A percentile compares a stretch with the other conserved stretches of the same genome.
phyloP scores from a whole-genome alignment of 2,113 vertebrate genomes.

The Canis aureus region DNA sequence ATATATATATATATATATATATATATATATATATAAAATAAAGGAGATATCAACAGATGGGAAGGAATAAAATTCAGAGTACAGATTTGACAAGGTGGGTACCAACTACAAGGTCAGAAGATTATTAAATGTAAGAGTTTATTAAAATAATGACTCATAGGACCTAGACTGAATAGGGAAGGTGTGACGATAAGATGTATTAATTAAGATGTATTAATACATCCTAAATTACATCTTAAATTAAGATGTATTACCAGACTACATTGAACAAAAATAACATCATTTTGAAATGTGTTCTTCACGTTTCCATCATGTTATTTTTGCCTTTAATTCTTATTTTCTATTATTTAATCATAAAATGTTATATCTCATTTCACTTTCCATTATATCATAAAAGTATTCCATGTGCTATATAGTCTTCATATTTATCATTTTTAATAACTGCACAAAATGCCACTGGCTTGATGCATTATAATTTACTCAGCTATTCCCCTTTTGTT shows the following conservation, averaged over 20 bases:
- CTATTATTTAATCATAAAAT: slow-evolving; percentile 22
- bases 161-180: too few relatives aligned
- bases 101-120: too few relatives aligned
- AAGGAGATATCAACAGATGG: too few relatives aligned
- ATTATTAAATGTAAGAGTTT: too few relatives aligned
- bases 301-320: slow-evolving; percentile 22
- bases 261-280: not conserved
- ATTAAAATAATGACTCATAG: too few relatives aligned
- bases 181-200: too few relatives aligned
- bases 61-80: too few relatives aligned
- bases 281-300: not conserved
- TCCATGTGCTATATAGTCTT: not conserved
- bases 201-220: too few relatives aligned
- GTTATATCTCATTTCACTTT: slow-evolving; percentile 15
- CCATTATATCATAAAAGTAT: not conserved
- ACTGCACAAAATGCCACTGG: not conserved
- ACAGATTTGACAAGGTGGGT: too few relatives aligned
- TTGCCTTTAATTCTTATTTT: slow-evolving; percentile 15
- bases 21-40: too few relatives aligned
- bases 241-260: not conserved
- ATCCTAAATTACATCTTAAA: too few relatives aligned
- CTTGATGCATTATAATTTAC: slow-evolving; percentile 32
- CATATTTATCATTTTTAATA: slow-evolving; percentile 53
- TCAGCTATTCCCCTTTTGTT: slow-evolving; percentile 30
- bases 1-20: too few relatives aligned